These are phyloP conservation scores for Acleris laterana DNA, from an alignment of 2,888 invertebrate species.

Conservation along the genomic window DNA sequence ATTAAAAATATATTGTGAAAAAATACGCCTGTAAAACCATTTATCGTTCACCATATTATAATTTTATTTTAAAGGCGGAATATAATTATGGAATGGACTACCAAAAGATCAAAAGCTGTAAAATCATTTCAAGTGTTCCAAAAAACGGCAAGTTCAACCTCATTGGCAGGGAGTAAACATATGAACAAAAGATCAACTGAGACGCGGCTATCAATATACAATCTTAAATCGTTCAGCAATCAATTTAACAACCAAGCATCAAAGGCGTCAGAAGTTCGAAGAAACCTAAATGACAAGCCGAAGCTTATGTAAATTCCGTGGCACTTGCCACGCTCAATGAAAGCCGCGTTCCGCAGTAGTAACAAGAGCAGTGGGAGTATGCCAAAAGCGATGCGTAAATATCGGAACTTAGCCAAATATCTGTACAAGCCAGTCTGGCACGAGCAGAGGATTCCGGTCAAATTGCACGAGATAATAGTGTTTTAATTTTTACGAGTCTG, in stretches of 20 bases:
- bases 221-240: constrained; percentile 3
- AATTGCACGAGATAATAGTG: background rate
- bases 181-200: too few relatives aligned
- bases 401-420: constrained; percentile 54
- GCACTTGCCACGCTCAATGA: constrained; percentile 43
- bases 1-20: too few relatives aligned
- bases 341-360: constrained; percentile 44
- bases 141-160: too few relatives aligned
- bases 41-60: too few relatives aligned
- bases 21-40: too few relatives aligned
- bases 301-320: constrained; percentile 28
- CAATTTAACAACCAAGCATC: constrained; percentile 16
- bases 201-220: constrained; percentile 42
- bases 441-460: constrained; percentile 7
- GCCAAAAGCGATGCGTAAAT: constrained; percentile 59
- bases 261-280: constrained; percentile 6
- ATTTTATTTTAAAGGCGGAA: too few relatives aligned
- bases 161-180: too few relatives aligned
- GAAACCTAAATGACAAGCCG: constrained; percentile 13
- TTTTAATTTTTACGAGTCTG: constrained; percentile 2
- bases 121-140: too few relatives aligned
- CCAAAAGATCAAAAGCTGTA: too few relatives aligned
- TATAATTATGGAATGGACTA: too few relatives aligned
- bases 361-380: constrained; percentile 52
- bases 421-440: constrained; percentile 35